These are phyloP conservation scores for Calephelis perditalis DNA, from an alignment of 2,888 invertebrate species.

Conservation along the genomic window DNA sequence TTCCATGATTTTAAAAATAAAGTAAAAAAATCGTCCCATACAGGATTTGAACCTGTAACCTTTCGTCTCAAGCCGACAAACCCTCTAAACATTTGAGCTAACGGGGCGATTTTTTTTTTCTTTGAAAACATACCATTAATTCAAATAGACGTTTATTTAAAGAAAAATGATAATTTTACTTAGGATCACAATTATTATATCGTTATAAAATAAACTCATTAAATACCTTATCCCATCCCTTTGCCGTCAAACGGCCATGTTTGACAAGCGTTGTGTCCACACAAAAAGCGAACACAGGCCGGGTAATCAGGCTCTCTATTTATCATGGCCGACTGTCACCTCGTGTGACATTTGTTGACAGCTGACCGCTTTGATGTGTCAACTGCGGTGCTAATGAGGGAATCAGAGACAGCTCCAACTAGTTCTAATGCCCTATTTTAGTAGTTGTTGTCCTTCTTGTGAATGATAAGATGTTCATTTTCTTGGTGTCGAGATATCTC, in stretches of 20 bases:
- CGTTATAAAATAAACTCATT: neutral
- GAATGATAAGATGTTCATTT: too few species aligned
- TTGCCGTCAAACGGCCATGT: slow-evolving; percentile 25
- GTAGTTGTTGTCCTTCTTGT: neutral
- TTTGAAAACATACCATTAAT: too few species aligned
- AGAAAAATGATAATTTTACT: too few species aligned
- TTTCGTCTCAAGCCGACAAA: too few species aligned
- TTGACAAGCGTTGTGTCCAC: slow-evolving; percentile 50
- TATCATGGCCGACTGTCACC: slow-evolving; percentile 48
- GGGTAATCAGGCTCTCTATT: slow-evolving; percentile 58
- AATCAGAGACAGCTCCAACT: slow-evolving; percentile 18
- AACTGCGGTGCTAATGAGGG: slow-evolving; percentile 51
- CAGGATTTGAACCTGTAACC: too few species aligned
- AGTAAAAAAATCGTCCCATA: too few species aligned
- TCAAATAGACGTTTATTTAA: too few species aligned
- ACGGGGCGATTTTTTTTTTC: too few species aligned
- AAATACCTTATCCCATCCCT: slow-evolving; percentile 14
- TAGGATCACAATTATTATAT: slow-evolving; percentile 1
- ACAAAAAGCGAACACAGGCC: slow-evolving; percentile 43
- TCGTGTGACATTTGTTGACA: slow-evolving; percentile 49
- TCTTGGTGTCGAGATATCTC: too few species aligned
- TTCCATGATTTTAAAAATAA: too few species aligned
- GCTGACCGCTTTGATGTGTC: slow-evolving; percentile 59
- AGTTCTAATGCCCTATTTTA: slow-evolving; percentile 9
- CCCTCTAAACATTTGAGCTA: too few species aligned